phyloP scores from a whole-genome alignment of 2,113 vertebrate genomes.

The Psittacula cyanocephala region DNA sequence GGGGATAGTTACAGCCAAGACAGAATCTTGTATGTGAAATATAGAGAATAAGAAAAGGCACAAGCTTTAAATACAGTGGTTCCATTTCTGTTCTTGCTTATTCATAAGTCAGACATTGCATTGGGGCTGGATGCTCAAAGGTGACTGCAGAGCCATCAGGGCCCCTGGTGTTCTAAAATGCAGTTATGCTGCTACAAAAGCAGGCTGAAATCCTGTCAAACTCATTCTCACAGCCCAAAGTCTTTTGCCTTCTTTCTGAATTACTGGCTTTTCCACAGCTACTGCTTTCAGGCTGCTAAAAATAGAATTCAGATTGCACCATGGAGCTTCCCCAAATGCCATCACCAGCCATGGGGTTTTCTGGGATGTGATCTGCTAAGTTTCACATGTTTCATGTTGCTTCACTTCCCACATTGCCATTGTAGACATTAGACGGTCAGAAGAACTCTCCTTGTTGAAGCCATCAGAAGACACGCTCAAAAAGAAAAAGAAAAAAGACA shows the following conservation, averaged over 20 bases:
- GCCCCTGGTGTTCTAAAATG: not conserved
- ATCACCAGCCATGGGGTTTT: not conserved
- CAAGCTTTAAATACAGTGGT: not conserved
- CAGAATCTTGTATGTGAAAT: not conserved
- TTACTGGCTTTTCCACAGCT: not conserved
- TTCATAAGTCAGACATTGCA: not conserved
- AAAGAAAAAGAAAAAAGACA: constrained; percentile 96
- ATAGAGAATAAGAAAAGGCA: not conserved
- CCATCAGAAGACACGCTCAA: constrained; percentile 81
- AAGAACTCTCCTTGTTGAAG: constrained; percentile 92
- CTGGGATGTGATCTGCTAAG: not conserved
- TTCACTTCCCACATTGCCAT: constrained; percentile 31
- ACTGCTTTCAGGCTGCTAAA: not conserved
- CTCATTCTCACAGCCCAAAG: not conserved
- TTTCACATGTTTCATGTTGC: not conserved
- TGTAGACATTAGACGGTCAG: constrained; percentile 90
- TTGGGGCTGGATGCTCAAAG: not conserved
- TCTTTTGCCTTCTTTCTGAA: not conserved
- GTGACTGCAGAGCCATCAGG: not conserved
- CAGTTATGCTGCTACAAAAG: not conserved
- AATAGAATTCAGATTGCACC: constrained; percentile 9
- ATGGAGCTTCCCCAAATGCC: not conserved
- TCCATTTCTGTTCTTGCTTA: not conserved
- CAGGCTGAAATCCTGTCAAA: not conserved
- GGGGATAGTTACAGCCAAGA: not conserved